These are phyloP conservation scores for Lemur catta DNA, from an alignment of 2,797 vertebrate species.

Conservation along the genomic window DNA sequence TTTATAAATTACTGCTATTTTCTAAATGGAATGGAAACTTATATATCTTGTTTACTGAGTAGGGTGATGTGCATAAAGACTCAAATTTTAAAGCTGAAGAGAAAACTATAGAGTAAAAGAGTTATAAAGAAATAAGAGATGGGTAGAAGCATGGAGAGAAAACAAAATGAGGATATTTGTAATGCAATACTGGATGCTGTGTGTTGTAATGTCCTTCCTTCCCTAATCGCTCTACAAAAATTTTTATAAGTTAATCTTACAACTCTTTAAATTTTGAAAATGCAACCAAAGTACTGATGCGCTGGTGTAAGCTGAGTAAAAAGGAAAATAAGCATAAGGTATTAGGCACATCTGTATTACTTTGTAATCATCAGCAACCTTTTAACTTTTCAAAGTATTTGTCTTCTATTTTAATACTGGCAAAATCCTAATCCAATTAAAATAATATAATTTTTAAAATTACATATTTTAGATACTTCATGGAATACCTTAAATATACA, in stretches of 20 bases:
- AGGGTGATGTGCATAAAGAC: neutral
- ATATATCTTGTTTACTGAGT: neutral
- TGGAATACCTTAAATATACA: neutral
- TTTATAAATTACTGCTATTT: neutral
- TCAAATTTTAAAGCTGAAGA: neutral
- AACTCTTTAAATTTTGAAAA: conserved; percentile 23
- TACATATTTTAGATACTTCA: neutral
- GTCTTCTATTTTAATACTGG: neutral
- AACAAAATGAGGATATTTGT: neutral
- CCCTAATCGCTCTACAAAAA: neutral
- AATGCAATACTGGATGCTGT: neutral
- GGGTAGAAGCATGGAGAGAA: neutral
- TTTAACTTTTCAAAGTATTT: neutral
- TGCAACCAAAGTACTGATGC: neutral
- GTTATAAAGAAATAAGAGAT: neutral
- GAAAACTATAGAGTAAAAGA: neutral
- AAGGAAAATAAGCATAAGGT: neutral
- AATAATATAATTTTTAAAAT: neutral
- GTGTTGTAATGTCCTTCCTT: neutral
- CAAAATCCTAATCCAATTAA: neutral
- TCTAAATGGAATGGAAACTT: neutral
- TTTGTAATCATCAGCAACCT: neutral
- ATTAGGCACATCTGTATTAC: neutral
- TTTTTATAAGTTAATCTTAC: neutral
- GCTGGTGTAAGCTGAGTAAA: neutral